Evolutionary conservation across 2,888 invertebrate genomes (phyloP).

Genomic region (Pheosia gnoma): DNA sequence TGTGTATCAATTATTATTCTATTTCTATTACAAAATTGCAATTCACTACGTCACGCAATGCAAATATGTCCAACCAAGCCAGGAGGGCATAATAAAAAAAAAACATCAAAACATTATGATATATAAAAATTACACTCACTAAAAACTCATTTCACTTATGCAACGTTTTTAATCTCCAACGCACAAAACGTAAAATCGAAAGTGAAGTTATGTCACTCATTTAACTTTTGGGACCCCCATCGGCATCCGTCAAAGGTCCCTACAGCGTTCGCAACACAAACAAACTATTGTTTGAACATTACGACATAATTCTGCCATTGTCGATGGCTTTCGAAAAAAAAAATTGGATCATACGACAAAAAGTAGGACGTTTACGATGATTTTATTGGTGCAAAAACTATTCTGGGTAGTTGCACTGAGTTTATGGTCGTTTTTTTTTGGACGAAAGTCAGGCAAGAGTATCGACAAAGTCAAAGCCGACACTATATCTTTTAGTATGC

Average conservation of each 20-base stretch:
- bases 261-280: constrained; percentile 52
- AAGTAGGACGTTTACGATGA: constrained; percentile 52
- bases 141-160: constrained; percentile 9
- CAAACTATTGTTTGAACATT: constrained; percentile 66
- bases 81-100: constrained; percentile 10
- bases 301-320: constrained; percentile 68
- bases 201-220: constrained; percentile 35
- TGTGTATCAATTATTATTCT: no score
- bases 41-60: not conserved
- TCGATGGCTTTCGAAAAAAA: constrained; percentile 48
- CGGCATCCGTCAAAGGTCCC: constrained; percentile 55
- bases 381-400: constrained; percentile 78
- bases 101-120: constrained; percentile 5
- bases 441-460: constrained; percentile 63
- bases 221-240: constrained; percentile 45
- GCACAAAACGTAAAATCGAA: constrained; percentile 42
- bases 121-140: constrained; percentile 1
- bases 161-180: constrained; percentile 16
- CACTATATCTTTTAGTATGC: constrained; percentile 73
- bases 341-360: constrained; percentile 62
- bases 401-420: constrained; percentile 57
- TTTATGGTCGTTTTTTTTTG: constrained; percentile 68
- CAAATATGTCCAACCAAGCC: constrained; percentile 11
- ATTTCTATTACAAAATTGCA: no score
- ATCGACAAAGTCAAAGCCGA: constrained; percentile 69